Evolutionary conservation across 2,113 vertebrate species (phyloP).

Genomic region (Lipophrys pholis): DNA sequence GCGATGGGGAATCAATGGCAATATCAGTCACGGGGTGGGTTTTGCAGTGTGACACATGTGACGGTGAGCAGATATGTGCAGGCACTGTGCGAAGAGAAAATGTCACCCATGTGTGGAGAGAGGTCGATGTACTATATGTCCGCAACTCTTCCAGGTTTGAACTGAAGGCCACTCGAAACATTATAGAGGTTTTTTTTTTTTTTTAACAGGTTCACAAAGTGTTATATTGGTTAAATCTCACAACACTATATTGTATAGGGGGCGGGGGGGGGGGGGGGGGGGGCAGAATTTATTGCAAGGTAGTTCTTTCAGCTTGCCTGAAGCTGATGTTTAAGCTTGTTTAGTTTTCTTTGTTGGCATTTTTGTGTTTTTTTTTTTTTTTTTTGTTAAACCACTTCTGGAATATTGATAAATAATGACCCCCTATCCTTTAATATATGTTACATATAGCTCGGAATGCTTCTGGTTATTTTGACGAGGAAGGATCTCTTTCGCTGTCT

Average conservation of each 20-base stretch:
- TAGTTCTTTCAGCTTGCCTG: not conserved
- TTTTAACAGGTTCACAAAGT: constrained; percentile 4
- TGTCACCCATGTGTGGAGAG: constrained; percentile 48
- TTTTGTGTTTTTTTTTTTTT: no score
- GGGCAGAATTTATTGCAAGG: constrained; percentile 10
- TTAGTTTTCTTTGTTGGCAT: no score
- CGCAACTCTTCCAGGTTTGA: constrained; percentile 28
- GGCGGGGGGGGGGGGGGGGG: constrained; percentile 14
- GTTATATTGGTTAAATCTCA: not conserved
- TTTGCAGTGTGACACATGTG: constrained; percentile 66
- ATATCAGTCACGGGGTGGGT: constrained; percentile 69
- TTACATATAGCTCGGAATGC: constrained; percentile 57
- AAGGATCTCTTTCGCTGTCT: constrained; percentile 48
- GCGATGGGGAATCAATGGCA: constrained; percentile 74
- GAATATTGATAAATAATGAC: constrained; percentile 45
- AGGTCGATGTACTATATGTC: constrained; percentile 65
- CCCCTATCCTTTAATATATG: constrained; percentile 60
- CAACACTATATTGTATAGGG: not conserved
- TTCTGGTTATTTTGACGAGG: constrained; percentile 58
- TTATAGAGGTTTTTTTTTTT: constrained; percentile 8
- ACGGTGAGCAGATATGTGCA: constrained; percentile 72
- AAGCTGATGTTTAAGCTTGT: constrained; percentile 4
- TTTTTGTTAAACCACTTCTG: constrained; percentile 23
- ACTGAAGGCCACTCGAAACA: constrained; percentile 48
- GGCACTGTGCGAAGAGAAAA: constrained; percentile 55